Evolutionary conservation across 2,797 vertebrate species (phyloP), one percentile per base, ranked within the genome.

Genomic region (Psittacula derbiana): DNA sequence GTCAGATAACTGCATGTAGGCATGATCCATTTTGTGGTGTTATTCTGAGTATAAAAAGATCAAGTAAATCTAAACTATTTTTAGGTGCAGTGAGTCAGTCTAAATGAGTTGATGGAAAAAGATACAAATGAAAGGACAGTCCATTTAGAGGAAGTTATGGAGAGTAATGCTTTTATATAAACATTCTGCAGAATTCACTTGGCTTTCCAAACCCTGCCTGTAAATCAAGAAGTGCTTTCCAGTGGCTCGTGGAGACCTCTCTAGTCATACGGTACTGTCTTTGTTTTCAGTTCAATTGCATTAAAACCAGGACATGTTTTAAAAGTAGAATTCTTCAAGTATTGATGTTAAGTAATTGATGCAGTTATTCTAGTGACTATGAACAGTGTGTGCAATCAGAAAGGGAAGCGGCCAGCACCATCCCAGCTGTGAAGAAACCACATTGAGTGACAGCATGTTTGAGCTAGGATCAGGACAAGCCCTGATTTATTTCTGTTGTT

Each of bases 11-110:
- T 79, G 33, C 69, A 55, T 80, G 55, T 70, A 83, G 89, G 53
- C 81, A 95, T 1, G 8, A 87, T 85, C 84, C 27, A 47, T 86
- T 95, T 92, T 90, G 55, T 86, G 82, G 61, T 80, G 81, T 84
- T 83, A 65, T 71, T 67, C 64, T 25, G 11, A 49, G 62, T 62
- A 79, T 81, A 91, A 91, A 78, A 94, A 66, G 65, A 91, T 78
- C 81, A 93, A 93, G 40, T 86, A 91, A 94, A 95, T 80, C n/a
- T 46, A 53, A 95, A 64, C 79, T 96, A 94, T 94, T 93, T 96
- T 92, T 95, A 90, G 87, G 58, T 81, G 52, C 6, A 4, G 28
- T 84, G 85, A 92, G 76, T 94, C 91, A 88, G 58, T 86, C 87
- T 90, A 83, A 96, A 91, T 70, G 69, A 87, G 79, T 69, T 88